Evolutionary conservation across 2,888 invertebrate species (phyloP).

Genomic region (Abscondita cerata): DNA sequence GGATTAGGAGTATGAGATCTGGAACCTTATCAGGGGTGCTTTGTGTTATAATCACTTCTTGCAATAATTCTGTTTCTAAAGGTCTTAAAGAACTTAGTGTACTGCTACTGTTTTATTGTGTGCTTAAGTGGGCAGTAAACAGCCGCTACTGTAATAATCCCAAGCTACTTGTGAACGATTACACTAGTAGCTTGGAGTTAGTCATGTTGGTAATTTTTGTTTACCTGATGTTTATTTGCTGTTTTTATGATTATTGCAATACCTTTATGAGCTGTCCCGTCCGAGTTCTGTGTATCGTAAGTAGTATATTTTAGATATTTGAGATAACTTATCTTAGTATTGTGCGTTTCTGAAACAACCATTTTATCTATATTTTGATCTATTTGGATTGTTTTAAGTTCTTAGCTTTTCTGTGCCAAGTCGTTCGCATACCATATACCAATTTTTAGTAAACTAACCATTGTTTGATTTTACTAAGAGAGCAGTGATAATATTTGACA

Average conservation of each 20-base stretch:
- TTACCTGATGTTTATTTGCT: constrained; percentile 1
- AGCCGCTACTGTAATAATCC: neutral
- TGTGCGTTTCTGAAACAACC: neutral
- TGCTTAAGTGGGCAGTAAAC: constrained; percentile 25
- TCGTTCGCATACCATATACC: constrained; percentile 4
- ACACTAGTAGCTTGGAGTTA: constrained; percentile 3
- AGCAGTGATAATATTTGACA: constrained; percentile 7
- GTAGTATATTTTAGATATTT: neutral
- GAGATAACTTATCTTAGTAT: neutral
- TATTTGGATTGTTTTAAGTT: neutral
- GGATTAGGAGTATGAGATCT: neutral
- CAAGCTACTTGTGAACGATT: neutral
- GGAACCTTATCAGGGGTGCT: constrained; percentile 34
- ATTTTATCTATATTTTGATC: neutral
- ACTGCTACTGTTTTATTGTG: constrained; percentile 19
- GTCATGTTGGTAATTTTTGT: neutral
- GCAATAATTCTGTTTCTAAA: constrained; percentile 33
- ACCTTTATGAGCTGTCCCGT: constrained; percentile 6
- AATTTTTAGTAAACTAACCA: neutral
- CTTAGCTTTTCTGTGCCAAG: constrained; percentile 3
- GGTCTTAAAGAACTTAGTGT: constrained; percentile 26
- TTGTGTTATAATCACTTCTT: constrained; percentile 38
- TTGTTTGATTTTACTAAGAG: constrained; percentile 2
- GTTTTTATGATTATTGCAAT: constrained; percentile 17
- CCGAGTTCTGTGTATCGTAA: constrained; percentile 7